Evolutionary conservation across 1,140 invertebrate species (phyloP).

Genomic region (Drosophila baimaii): DNA sequence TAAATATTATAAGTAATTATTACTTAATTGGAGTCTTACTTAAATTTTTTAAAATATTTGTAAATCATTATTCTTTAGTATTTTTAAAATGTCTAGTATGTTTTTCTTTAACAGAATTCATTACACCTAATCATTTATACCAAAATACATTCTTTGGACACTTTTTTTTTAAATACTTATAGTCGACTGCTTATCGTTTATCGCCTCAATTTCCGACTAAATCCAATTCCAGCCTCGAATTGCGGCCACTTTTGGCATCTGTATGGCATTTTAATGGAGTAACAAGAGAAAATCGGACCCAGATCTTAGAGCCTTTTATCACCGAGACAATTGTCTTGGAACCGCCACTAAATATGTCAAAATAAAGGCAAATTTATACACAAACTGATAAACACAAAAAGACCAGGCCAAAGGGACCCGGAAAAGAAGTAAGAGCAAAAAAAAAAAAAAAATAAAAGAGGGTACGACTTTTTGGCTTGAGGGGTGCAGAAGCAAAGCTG

Average conservation of each 20-base stretch:
- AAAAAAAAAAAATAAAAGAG: slow-evolving; percentile 8
- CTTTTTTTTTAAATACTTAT: background rate
- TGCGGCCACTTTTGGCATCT: slow-evolving; percentile 35
- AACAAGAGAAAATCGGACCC: slow-evolving; percentile 29
- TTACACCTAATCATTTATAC: no score
- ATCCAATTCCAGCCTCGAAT: slow-evolving; percentile 18
- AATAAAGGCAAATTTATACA: slow-evolving; percentile 81
- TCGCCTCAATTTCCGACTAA: background rate
- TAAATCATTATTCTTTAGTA: no score
- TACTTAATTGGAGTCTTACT: no score
- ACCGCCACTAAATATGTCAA: slow-evolving; percentile 78
- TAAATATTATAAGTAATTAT: no score
- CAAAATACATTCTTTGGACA: background rate
- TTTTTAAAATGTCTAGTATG: no score
- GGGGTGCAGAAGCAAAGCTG: slow-evolving; percentile 57
- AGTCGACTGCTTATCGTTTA: background rate
- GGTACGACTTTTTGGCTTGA: slow-evolving; percentile 41
- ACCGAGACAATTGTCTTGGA: slow-evolving; percentile 50
- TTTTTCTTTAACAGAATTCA: no score
- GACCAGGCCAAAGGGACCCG: slow-evolving; percentile 16
- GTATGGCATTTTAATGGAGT: slow-evolving; percentile 69
- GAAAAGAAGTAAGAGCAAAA: slow-evolving; percentile 29
- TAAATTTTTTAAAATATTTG: no score
- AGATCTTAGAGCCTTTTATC: slow-evolving; percentile 59
- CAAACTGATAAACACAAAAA: slow-evolving; percentile 68